A percentile compares a stretch with the other conserved stretches of the same genome.
phyloP scores from a whole-genome alignment of 2,888 invertebrate genomes.

The Macrophya alboannulata region DNA sequence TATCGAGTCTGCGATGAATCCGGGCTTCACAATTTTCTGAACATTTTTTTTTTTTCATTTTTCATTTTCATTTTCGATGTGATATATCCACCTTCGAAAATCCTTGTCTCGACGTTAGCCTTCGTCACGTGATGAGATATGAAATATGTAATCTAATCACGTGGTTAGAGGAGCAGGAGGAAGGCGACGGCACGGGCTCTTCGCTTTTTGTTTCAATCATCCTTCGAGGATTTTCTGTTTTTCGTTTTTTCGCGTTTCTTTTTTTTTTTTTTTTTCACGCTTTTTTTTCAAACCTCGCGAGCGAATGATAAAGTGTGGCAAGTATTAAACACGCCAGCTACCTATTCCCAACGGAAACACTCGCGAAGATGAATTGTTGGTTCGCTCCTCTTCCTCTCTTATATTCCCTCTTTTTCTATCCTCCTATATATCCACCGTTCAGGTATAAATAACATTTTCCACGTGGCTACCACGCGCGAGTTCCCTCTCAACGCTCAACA shows the following conservation, averaged over 20 bases:
- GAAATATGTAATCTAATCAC: slow-evolving; percentile 5
- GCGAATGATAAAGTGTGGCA: slow-evolving; percentile 54
- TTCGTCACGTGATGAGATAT: background rate
- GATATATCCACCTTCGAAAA: background rate
- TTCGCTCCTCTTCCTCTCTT: slow-evolving; percentile 28
- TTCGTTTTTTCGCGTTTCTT: background rate
- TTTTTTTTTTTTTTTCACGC: background rate
- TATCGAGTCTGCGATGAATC: background rate
- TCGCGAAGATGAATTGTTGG: slow-evolving; percentile 53
- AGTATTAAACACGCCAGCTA: slow-evolving; percentile 56
- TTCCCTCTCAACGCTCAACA: slow-evolving; percentile 1
- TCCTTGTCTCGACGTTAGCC: background rate
- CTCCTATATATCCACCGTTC: background rate
- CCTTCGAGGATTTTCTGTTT: background rate
- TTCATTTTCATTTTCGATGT: background rate
- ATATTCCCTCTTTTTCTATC: background rate
- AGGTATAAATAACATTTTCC: slow-evolving; percentile 49
- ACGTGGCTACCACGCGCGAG: slow-evolving; percentile 37
- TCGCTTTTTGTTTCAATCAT: slow-evolving; percentile 45
- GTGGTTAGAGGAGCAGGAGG: background rate
- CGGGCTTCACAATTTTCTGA: background rate
- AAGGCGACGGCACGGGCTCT: background rate
- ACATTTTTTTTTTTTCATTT: background rate
- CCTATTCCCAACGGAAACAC: slow-evolving; percentile 53
- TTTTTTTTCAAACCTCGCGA: slow-evolving; percentile 11